Evolutionary conservation across 2,113 vertebrate species (phyloP).

Genomic region (Arothron firmamentum): DNA sequence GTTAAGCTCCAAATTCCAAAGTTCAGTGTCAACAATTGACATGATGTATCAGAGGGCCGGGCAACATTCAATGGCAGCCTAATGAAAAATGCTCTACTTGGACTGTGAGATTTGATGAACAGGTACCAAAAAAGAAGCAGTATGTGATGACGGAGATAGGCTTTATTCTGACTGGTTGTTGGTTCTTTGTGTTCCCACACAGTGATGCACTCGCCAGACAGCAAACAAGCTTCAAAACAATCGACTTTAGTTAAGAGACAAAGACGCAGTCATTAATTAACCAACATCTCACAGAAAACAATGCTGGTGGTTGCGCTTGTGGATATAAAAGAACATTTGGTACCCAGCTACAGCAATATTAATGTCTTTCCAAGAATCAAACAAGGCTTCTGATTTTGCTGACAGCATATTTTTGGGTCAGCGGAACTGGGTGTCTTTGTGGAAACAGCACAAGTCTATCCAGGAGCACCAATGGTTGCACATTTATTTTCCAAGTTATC

Average conservation of each 20-base stretch:
- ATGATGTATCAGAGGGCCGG: too few species aligned
- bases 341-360: background rate
- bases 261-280: slow-evolving; percentile 20
- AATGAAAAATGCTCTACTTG: too few species aligned
- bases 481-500: background rate
- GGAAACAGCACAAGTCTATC: slow-evolving; percentile 13
- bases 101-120: background rate
- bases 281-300: background rate
- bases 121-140: background rate
- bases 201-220: slow-evolving; percentile 26
- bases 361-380: slow-evolving; percentile 9
- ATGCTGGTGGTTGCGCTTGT: background rate
- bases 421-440: slow-evolving; percentile 11
- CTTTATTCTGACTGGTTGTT: slow-evolving; percentile 40
- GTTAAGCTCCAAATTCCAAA: too few species aligned
- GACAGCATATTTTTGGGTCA: slow-evolving; percentile 23
- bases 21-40: too few species aligned
- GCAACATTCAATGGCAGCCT: too few species aligned
- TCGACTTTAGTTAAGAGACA: slow-evolving; percentile 23
- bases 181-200: slow-evolving; percentile 41
- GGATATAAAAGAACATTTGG: slow-evolving; percentile 18
- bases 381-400: slow-evolving; percentile 16
- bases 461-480: background rate
- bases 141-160: slow-evolving; percentile 35
- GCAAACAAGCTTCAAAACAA: slow-evolving; percentile 30